Evolutionary conservation across 2,797 vertebrate species (phyloP).

Genomic region (Leucoraja ocellata): DNA sequence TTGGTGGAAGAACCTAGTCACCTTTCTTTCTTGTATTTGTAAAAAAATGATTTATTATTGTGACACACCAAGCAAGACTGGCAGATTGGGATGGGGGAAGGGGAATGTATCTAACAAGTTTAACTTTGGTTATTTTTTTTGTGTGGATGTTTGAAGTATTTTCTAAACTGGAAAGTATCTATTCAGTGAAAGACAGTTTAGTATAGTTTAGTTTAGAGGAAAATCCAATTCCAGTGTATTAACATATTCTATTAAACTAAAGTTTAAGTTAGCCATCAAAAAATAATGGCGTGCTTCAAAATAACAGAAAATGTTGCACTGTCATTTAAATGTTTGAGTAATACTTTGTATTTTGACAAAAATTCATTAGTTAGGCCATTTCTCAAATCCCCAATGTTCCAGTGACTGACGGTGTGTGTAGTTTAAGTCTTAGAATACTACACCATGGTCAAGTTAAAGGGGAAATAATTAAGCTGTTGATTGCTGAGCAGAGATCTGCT

Average conservation of each 20-base stretch:
- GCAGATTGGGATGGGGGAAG: neutral
- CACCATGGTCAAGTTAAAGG: neutral
- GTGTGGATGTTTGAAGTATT: neutral
- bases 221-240: neutral
- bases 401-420: neutral
- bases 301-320: neutral
- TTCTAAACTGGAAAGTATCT: neutral
- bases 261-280: neutral
- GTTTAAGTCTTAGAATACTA: neutral
- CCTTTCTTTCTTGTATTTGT: slow-evolving; percentile 30
- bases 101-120: neutral
- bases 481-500: too few relatives aligned
- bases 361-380: neutral
- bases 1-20: slow-evolving; percentile 16
- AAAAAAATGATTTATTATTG: slow-evolving; percentile 12
- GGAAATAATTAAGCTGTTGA: neutral
- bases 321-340: neutral
- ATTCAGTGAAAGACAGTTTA: neutral
- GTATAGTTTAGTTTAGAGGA: neutral
- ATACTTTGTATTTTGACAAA: neutral
- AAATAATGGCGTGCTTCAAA: slow-evolving; percentile 1
- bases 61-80: slow-evolving; percentile 3
- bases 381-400: neutral
- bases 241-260: neutral
- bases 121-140: neutral